Evolutionary conservation across 2,888 invertebrate species (phyloP), one percentile per base, ranked within the genome.

Genomic region (Ectemnius continuus): DNA sequence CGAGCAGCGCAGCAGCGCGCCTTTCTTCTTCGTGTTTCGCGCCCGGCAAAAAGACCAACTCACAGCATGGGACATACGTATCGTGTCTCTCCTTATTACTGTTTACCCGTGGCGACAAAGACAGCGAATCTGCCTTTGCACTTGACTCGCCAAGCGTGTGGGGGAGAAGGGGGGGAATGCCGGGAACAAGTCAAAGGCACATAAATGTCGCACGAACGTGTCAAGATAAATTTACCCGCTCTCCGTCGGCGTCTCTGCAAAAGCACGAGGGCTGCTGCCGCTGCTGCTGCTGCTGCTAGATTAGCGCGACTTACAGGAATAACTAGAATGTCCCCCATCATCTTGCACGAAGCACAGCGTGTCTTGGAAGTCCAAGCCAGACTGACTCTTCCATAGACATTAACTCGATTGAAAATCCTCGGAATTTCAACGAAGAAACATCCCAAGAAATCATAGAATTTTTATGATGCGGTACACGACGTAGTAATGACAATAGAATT

Each of bases 151-250:
- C 61, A 60, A 52, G 52, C n/a, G 52, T 13, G n/a, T 1, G 52
- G 47, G 3, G 2, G n/a, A 6, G 4, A n/a, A 4, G 16, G 16
- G n/a, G 16, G 16, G 16, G 52, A 16, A 16, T 14, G 52, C 13
- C 16, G 58, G 70, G 56, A 66, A 59, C 13, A 36, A 58, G 26
- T 23, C 47, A 46, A 65, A 20, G 26, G 36, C 36, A 36, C 52
- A 28, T 64, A 67, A 78, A 67, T 59, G 72, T 68, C 68, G 47
- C 46, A n/a, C 6, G 61, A 18, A 67, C 70, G 72, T 47, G 78
- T 75, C 70, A 20, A 56, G 67, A 79, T 72, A 73, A 72, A 73
- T 78, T 78, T 67, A 72, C 57, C 60, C 28, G 59, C 11, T 56
- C 11, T 28, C 1, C 36, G 45, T 23, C 57, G 64, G 56, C 36